Percentiles rank a stretch among this genome's conserved stretches.
Evolutionary conservation across 2,113 vertebrate species (phyloP).

Genomic region (Mirza zaza): DNA sequence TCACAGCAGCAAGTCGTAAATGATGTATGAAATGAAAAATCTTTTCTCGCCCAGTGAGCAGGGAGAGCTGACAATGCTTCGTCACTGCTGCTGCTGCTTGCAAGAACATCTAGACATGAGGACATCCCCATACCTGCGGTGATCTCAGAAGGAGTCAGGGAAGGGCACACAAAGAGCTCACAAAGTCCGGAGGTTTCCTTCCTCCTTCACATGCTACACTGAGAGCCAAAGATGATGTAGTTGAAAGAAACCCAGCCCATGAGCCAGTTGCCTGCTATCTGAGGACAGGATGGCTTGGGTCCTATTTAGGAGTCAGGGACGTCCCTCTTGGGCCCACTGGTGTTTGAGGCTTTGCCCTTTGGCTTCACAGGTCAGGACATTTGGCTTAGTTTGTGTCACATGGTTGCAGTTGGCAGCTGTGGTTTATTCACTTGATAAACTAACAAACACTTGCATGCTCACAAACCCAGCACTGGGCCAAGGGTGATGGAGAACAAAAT

Average conservation of each 20-base stretch:
- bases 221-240: not conserved
- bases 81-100: conserved; percentile 62
- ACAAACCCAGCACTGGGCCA: not conserved
- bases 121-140: not conserved
- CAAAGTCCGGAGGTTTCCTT: rapidly evolving
- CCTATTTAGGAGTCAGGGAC: not conserved
- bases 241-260: not conserved
- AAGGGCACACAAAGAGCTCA: not conserved
- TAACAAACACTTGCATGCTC: not conserved
- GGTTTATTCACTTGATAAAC: not conserved
- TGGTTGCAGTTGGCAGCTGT: not conserved
- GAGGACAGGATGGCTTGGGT: not conserved
- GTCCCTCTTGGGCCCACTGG: not conserved
- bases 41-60: conserved; percentile 80
- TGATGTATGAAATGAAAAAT: conserved; percentile 88
- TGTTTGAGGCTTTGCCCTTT: not conserved
- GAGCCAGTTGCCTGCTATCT: not conserved
- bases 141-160: not conserved
- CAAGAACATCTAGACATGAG: not conserved
- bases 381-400: rapidly evolving
- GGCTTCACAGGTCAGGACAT: too few species aligned
- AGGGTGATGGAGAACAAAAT: not conserved
- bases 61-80: conserved; percentile 74
- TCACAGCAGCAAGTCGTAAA: conserved; percentile 84
- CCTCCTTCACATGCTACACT: rapidly evolving